A percentile compares a stretch with the other conserved stretches of the same genome.
phyloP scores from a whole-genome alignment of 2,888 invertebrate species.

The Tetheella fluctuosa region DNA sequence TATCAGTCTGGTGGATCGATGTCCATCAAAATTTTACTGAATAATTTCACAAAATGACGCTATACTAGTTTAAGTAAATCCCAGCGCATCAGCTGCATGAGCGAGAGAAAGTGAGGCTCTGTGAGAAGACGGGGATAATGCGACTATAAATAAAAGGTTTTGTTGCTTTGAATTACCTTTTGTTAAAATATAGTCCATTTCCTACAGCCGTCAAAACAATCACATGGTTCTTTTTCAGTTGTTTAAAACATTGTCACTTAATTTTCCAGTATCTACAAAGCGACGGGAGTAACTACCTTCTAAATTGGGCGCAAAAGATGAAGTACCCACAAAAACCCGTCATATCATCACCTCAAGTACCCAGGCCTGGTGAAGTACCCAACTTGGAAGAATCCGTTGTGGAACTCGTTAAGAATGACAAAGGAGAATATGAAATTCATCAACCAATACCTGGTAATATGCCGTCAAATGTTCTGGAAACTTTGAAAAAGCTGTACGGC shows the following conservation, averaged over 20 bases:
- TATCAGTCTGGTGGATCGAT: too few relatives aligned
- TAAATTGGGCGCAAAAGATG: conserved; percentile 86
- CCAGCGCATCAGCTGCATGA: too few relatives aligned
- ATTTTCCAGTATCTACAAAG: conserved; percentile 68
- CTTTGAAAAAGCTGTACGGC: conserved; percentile 61
- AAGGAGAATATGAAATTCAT: conserved; percentile 73
- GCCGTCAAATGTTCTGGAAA: conserved; percentile 63
- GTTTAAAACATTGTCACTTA: background rate
- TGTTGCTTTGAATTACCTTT: too few relatives aligned
- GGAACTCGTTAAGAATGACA: conserved; percentile 66
- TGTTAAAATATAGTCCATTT: too few relatives aligned
- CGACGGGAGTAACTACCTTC: conserved; percentile 83
- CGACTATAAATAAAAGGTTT: too few relatives aligned
- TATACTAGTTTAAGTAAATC: too few relatives aligned
- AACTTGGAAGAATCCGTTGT: conserved; percentile 74
- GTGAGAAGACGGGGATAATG: too few relatives aligned
- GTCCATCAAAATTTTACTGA: too few relatives aligned
- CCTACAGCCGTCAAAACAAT: too few relatives aligned
- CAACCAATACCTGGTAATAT: conserved; percentile 72
- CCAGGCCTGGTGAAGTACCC: conserved; percentile 57
- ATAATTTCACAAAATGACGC: too few relatives aligned
- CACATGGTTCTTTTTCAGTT: too few relatives aligned
- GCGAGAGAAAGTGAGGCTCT: too few relatives aligned
- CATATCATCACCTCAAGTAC: conserved; percentile 27
- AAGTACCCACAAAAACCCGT: conserved; percentile 51